Evolutionary conservation across 2,888 invertebrate genomes (phyloP).

Genomic region (Caradrina clavipalpis): DNA sequence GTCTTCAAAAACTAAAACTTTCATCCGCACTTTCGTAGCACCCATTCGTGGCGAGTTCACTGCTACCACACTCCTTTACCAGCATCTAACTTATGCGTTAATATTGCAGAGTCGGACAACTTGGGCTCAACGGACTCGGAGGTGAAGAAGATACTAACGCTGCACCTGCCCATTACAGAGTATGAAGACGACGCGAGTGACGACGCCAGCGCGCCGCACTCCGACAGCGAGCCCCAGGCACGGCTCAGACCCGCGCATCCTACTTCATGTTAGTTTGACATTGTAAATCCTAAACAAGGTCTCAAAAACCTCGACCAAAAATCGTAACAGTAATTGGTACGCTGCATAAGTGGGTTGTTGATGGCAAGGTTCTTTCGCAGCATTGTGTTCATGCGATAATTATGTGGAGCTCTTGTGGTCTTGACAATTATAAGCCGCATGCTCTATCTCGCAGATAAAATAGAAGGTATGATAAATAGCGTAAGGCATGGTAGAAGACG

Average conservation of each 20-base stretch:
- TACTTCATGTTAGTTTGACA: conserved; percentile 79
- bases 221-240: conserved; percentile 87
- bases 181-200: conserved; percentile 96
- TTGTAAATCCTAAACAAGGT: neutral
- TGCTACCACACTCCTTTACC: conserved; percentile 31
- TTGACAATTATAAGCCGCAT: too few relatives aligned
- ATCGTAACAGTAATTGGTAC: neutral
- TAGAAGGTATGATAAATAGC: neutral
- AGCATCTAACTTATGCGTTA: conserved; percentile 28
- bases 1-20: conserved; percentile 3
- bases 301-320: neutral
- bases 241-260: conserved; percentile 83
- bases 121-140: conserved; percentile 98
- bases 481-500: too few relatives aligned
- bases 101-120: conserved; percentile 96
- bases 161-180: conserved; percentile 98
- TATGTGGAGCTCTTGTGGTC: too few relatives aligned
- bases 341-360: too few relatives aligned
- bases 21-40: conserved; percentile 42
- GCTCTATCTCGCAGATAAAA: neutral
- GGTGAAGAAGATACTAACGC: conserved; percentile 97
- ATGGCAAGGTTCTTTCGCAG: too few relatives aligned
- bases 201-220: conserved; percentile 91
- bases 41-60: conserved; percentile 50
- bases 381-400: too few relatives aligned